Base-by-base conservation (phyloP, 2,797 vertebrate genomes). In the Propithecus deckenii region DNA sequence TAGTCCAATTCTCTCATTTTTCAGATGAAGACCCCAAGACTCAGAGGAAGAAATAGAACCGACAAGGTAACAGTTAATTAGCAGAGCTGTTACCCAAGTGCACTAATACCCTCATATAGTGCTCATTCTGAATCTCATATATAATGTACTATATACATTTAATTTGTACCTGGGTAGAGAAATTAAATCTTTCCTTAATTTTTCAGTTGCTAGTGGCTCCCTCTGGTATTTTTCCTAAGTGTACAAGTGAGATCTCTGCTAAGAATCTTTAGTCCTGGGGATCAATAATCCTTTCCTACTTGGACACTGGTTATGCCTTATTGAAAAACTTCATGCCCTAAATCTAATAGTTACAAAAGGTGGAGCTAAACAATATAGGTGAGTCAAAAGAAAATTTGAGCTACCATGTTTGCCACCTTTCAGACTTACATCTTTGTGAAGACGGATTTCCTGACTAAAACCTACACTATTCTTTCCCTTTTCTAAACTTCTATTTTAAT, bases 241-340 rank as follows among this genome's bases (percentile, higher is more conserved):
- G 15, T 95, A 50, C 76, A 89, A 92, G 35, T 81, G n/a, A 94
- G 65, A 97, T 86, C 38, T 41, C 30, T 50, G 61, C 28, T 92
- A 96, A 78, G 22, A 90, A 57, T 38, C 43, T 88, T 84, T 46
- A 95, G 78, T 86, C 23, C 13, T 81, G 38, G 50, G 75, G 69
- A 55, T 86, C 50, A 90, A 52, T 28, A 81, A 87, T 71, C 30
- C 55, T 72, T 93, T 85, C 25, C 30, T 83, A 48, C 18, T 41
- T 89, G 43, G 50, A 43, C n/a, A 69, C 4, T 92, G 20, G 41
- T 63, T 89, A 35, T 85, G 10, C 41, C 65, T 89, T 87, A 91
- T 10, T 55, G 38, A 88, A 65, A n/a, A 90, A 91, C 0, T 7
- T 92, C 69, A 86, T 30, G 52, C 12, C 25, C 46, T 76, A 80